These are phyloP conservation scores for Lordiphosa fenestrarum DNA, from an alignment of 2,888 invertebrate species.

Conservation along the genomic window DNA sequence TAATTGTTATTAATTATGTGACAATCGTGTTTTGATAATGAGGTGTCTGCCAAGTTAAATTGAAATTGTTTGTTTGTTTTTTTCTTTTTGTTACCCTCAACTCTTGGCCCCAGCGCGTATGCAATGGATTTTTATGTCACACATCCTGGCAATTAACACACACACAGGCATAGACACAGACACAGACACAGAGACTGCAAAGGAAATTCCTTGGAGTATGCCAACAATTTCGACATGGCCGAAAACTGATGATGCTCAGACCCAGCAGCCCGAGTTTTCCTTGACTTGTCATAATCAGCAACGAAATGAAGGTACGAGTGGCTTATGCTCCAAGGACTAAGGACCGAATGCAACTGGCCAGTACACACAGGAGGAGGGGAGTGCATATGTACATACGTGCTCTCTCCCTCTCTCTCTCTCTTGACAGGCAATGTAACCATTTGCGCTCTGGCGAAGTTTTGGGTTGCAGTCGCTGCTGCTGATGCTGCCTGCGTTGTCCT, in stretches of 20 bases:
- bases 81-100: too few species aligned
- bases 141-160: conserved; percentile 62
- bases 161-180: conserved; percentile 11
- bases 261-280: conserved; percentile 53
- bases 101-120: not conserved
- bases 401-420: not conserved
- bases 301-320: conserved; percentile 51
- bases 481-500: conserved; percentile 46
- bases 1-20: too few species aligned
- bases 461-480: conserved; percentile 35
- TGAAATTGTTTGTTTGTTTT: too few species aligned
- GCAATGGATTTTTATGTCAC: conserved; percentile 25
- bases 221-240: conserved; percentile 41
- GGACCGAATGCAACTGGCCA: conserved; percentile 49
- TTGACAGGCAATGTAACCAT: conserved; percentile 36
- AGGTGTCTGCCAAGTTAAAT: not conserved
- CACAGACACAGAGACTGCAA: not conserved
- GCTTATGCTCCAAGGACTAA: conserved; percentile 54
- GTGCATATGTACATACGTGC: not conserved
- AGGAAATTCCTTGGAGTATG: conserved; percentile 52
- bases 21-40: too few species aligned
- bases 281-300: conserved; percentile 72
- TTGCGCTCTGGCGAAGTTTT: conserved; percentile 52
- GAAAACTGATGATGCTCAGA: conserved; percentile 24
- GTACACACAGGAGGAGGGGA: conserved; percentile 26